Base-by-base conservation (phyloP, 1,140 invertebrate genomes). In the Acromyrmex echinatior region DNA sequence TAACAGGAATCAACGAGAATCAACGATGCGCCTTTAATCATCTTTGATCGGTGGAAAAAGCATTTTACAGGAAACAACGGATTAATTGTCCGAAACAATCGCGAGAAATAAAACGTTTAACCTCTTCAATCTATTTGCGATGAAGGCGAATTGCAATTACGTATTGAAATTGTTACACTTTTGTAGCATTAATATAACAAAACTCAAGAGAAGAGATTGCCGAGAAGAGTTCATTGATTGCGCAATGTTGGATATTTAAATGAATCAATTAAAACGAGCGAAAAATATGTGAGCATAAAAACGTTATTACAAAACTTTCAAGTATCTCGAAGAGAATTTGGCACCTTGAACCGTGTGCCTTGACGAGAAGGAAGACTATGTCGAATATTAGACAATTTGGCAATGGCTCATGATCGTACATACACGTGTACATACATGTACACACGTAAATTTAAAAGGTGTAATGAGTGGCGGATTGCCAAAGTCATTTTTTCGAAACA, bases 371-470 rank as follows among this genome's bases (percentile, higher is more conserved):
- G 88, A 73, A 80, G 71, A 87, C 58, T 86, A 74, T 71, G 76
- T 49, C 70, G 86, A 60, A 70, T 77, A 87, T 91, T 77, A 79
- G 76, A 87, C 85, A 89, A 53, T 91, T 91, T 91, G 90, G 88
- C 90, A 25, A 25, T 25, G 25, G 1, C 25, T 25, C 25, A 25
- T 25, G 25, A 25, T 88, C 90, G 25, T 25, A 25, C 25, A 16
- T 12, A 58, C n/a, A 58, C 18, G 18, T 21, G 86, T 21, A 21
- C 70, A 78, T 45, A 5, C 35, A 39, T 28, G 28, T 3, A 35
- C 53, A 53, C 7, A 71, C 21, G 86, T 58, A 58, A 60, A 60
- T 80, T 80, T 81, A 81, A 60, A 87, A 86, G 63, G 68, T 25
- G 60, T 80, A 12, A 56, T 77, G 49, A 73, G 70, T 87, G 77